Evolutionary conservation across 2,888 invertebrate species (phyloP).

Genomic region (Brachypalpus laphriformis): DNA sequence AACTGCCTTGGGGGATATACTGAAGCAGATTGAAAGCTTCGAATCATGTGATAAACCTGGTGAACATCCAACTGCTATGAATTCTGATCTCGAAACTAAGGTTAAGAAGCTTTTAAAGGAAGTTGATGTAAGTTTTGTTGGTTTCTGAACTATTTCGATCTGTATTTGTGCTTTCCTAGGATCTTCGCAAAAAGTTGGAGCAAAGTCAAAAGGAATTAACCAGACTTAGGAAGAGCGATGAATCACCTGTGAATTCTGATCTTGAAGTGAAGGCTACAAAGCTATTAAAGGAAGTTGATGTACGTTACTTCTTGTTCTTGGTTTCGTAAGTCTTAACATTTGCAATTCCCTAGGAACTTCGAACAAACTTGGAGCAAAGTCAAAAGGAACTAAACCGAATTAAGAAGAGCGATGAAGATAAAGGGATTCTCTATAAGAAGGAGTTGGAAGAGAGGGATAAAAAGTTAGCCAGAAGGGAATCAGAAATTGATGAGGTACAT

Average conservation of each 20-base stretch:
- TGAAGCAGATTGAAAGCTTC: constrained; percentile 23
- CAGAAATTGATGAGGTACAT: constrained; percentile 48
- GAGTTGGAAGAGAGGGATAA: constrained; percentile 35
- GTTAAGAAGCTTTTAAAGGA: constrained; percentile 8
- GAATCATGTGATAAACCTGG: neutral
- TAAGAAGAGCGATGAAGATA: constrained; percentile 25
- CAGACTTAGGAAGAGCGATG: no score
- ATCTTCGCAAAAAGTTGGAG: constrained; percentile 2
- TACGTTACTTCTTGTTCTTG: neutral
- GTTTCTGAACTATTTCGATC: neutral
- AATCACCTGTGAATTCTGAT: neutral
- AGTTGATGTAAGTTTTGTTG: constrained; percentile 16
- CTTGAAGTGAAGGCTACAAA: constrained; percentile 9
- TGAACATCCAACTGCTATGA: neutral
- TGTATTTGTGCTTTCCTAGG: neutral
- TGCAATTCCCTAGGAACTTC: neutral
- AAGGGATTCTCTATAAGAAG: neutral
- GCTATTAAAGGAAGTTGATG: constrained; percentile 22
- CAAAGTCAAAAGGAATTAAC: constrained; percentile 13
- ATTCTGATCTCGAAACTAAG: constrained; percentile 5
- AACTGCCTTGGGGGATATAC: constrained; percentile 1
- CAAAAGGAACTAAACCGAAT: constrained; percentile 8
- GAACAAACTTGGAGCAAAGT: neutral
- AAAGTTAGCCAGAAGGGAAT: neutral
- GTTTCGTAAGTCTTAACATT: no score